Evolutionary conservation across 92 coral and sea anemone genomes (phyloP), one percentile per base, ranked within the genome.

Genomic region (Palythoa grandis): DNA sequence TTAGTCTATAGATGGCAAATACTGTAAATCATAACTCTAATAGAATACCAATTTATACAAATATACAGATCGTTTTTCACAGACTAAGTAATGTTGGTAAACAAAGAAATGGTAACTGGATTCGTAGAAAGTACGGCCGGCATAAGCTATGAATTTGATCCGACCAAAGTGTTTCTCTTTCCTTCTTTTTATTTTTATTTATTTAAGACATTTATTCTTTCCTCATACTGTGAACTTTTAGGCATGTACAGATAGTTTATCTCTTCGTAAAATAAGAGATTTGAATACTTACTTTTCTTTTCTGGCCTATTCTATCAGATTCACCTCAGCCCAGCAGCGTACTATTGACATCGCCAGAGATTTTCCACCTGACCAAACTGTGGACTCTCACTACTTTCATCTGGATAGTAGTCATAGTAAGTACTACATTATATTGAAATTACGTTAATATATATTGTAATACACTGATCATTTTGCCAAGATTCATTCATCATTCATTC

Each of bases 311-410:
- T 11, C 43, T 24, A 83, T 77, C 66, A 94, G 98, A 68, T 80
- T 92, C 72, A 91, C 96, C 10, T 75, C 98, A n/a, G 95, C 98
- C 12, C 98, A 94, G 82, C 93, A 90, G 77, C 92, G 98, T 23
- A 82, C 88, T 73, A 92, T 94, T 67, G 88, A 92, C 15, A 43
- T 69, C 77, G 71, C 90, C 9, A 78, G 78, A 52, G 87, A 74
- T 47, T 89, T 92, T 52, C 91, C 91, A 0, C 73, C 90, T 10
- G 29, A 86, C n/a, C 82, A 88, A 7, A 90, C 89, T 58, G 74
- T 53, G 22, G 82, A 70, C 72, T 92, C 98, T 17, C 98, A 96
- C 83, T 96, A 91, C 80, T 96, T 96, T 75, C 98, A 96, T 83
- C 57, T 83, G 85, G 93, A 93, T 52, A 89, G 88, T 82, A 61